Conservation (phyloP, 2,113 vertebrate species). For the Toxotes jaculatrix region DNA sequence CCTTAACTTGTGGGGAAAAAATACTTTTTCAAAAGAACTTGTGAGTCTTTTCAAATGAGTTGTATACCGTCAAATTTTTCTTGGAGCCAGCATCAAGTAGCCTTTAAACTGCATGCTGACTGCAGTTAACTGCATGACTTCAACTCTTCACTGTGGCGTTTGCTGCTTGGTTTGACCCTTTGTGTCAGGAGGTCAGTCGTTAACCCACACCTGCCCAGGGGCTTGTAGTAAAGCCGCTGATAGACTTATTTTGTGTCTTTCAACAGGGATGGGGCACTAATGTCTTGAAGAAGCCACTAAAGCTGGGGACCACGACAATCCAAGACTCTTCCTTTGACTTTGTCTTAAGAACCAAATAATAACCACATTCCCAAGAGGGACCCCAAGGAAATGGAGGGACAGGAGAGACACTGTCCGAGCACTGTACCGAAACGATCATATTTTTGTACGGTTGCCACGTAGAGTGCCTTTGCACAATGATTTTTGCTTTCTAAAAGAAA, state of each 20-base stretch:
- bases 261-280: constrained; percentile 84
- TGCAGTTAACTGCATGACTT: background rate
- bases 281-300: constrained; percentile 79
- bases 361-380: constrained; percentile 53
- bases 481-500: constrained; percentile 82
- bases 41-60: background rate
- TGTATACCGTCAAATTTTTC: background rate
- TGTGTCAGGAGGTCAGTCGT: background rate
- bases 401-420: constrained; percentile 83
- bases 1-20: background rate
- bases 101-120: constrained; percentile 11
- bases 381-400: constrained; percentile 53
- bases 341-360: constrained; percentile 87
- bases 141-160: background rate
- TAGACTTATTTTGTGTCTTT: constrained; percentile 36
- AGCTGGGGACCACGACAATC: constrained; percentile 87
- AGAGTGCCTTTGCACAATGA: constrained; percentile 89
- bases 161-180: background rate
- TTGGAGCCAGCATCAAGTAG: background rate
- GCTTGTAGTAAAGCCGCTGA: constrained; percentile 2
- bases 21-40: too few relatives aligned
- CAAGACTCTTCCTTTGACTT: constrained; percentile 86
- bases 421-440: constrained; percentile 88
- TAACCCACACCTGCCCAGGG: constrained; percentile 28
- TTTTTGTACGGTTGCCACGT: constrained; percentile 83